Evolutionary conservation across 2,113 vertebrate species (phyloP), one percentile per base, ranked within the genome.

Genomic region (Emydura subglobosa): DNA sequence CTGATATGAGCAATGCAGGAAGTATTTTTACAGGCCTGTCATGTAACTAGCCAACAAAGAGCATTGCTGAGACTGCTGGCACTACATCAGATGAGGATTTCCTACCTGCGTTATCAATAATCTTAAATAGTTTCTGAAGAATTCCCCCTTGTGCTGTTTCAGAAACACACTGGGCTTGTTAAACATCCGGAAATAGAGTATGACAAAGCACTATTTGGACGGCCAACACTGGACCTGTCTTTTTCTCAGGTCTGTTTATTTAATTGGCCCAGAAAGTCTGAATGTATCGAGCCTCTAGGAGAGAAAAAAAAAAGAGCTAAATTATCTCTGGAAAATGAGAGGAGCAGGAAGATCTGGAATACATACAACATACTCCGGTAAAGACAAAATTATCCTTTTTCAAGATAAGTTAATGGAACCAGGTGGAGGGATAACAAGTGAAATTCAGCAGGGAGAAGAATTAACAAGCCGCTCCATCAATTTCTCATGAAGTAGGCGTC

Each of bases 101-200:
- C 61, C 89, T 24, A 4, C 22, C 22, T 21, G 47, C 53, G 29
- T 80, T 91, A 83, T 78, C 79, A 74, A 87, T 50, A 91, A 68
- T 34, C 31, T 51, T 79, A 51, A 81, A 89, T 1, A 21, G 59
- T 39, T 80, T 44, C 86, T 47, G 86, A 65, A 54, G 39, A 14
- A 39, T 24, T 86, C 21, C 25, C 21, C 55, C 25, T 59, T 10
- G 0, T 0, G 2, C 51, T 59, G 51, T 53, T 25, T 49, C 44
- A 49, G 76, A 49, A 68, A n/a, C 16, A 76, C 0, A 0, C 24
- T 0, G 0, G 44, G 55, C 5, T 49, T 34, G 3, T 19, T 61
- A 53, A 47, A 39, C 47, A 14, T 14, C 59, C 24, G 21, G 53
- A 89, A 17, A n/a, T 27, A 31, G 9, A 59, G 44, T n/a, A 47